Evolutionary conservation across 1,140 invertebrate genomes (phyloP), one percentile per base, ranked within the genome.

Genomic region (Gonatopus flavifemur): DNA sequence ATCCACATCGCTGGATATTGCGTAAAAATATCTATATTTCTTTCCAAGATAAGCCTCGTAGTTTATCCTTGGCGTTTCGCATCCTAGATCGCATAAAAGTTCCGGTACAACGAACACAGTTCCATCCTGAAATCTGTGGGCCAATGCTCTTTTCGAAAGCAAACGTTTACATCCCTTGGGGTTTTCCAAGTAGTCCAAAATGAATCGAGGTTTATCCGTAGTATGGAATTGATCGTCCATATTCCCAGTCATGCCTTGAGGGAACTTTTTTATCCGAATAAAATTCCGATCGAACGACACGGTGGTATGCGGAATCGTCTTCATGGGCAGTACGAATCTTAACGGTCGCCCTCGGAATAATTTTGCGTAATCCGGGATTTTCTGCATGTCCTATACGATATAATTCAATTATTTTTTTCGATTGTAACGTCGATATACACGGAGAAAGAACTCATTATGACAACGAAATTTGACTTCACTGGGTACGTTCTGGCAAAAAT

Each of bases 1-100:
- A 69, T 93, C 90, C 2, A 93, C 89, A 72, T 94, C 91, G 10
- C 88, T 88, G 52, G 89, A 91, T 35, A 94, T 93, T 0, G 90
- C 91, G 65, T 95, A 96, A 68, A 94, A 94, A 70, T 89, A 95
- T 45, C 84, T 80, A 69, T 96, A 95, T 6, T 81, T 76, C 53
- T 78, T 83, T 59, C 89, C 89, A 44, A 87, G 81, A 71, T 79
- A 80, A 12, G 67, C 62, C 18, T 87, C 83, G 49, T 90, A 90
- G 77, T 93, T 86, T 41, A 94, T 86, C 36, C 86, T 80, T 0
- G 93, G 92, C 1, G 91, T 90, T 74, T 94, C 91, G 62, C 90
- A 91, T 10, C 90, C 90, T 37, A 90, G 66, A 57, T 89, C 79
- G 38, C 85, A 88, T 0, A 94, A 66, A 30, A 85, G 64, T 68